Evolutionary conservation across 1,140 invertebrate genomes (phyloP).

Genomic region (Nasonia longicornis): DNA sequence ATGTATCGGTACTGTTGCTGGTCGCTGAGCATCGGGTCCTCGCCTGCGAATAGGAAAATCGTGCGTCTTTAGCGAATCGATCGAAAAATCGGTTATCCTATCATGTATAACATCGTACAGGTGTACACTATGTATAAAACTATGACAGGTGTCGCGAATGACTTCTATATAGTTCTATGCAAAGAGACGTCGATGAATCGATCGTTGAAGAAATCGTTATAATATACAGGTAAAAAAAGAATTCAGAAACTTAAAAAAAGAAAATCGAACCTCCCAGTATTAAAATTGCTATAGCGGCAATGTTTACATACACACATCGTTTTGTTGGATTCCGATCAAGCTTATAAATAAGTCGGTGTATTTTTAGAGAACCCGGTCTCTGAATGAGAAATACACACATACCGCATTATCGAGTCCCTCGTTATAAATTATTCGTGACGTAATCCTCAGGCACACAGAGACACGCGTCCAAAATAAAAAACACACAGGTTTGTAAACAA

Average conservation of each 20-base stretch:
- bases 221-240: not conserved
- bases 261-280: not conserved
- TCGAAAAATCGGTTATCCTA: not conserved
- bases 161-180: not conserved
- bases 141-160: not conserved
- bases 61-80: not conserved
- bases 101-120: not conserved
- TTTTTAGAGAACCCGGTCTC: not conserved
- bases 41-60: constrained; percentile 72
- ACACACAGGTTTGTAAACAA: not conserved
- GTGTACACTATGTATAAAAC: not conserved
- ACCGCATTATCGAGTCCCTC: not conserved
- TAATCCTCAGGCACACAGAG: too few species aligned
- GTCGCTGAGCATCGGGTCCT: constrained; percentile 82
- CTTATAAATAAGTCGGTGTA: not conserved
- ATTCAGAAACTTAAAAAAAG: not conserved
- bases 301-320: constrained; percentile 9
- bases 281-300: not conserved
- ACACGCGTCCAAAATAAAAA: not conserved
- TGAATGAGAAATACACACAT: not conserved
- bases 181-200: not conserved
- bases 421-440: constrained; percentile 12
- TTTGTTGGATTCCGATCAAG: constrained; percentile 1
- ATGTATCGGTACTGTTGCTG: constrained; percentile 90
- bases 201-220: constrained; percentile 3